A percentile compares a stretch with the other conserved stretches of the same genome.
Evolutionary conservation across 1,140 invertebrate genomes (phyloP).

Genomic region (Stegodyphus mimosarum): DNA sequence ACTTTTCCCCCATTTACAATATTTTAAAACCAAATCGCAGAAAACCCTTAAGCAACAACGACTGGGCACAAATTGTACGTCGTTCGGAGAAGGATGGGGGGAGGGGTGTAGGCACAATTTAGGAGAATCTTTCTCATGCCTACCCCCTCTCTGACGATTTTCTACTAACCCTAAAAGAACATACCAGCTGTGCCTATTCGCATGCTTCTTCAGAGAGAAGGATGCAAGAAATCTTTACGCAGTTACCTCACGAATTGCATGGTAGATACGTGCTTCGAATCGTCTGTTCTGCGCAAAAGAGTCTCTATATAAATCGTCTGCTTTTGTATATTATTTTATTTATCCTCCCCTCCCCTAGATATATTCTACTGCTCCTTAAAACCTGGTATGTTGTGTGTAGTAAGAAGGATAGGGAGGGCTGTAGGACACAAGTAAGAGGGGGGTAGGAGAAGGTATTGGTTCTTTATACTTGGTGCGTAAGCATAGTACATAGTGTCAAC

Average conservation of each 20-base stretch:
- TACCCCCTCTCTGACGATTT: conserved; percentile 33
- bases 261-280: conserved; percentile 44
- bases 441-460: background rate
- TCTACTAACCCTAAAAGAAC: conserved; percentile 48
- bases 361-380: conserved; percentile 42
- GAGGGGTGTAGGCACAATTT: conserved; percentile 11
- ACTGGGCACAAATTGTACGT: conserved; percentile 42
- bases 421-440: background rate
- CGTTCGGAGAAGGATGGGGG: background rate
- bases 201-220: conserved; percentile 26
- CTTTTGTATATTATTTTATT: conserved; percentile 59
- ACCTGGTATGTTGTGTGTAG: background rate
- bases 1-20: background rate
- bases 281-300: conserved; percentile 37
- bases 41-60: conserved; percentile 42
- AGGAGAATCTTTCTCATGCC: conserved; percentile 17
- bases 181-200: conserved; percentile 59
- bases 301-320: conserved; percentile 56
- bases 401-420: background rate
- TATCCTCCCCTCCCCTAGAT: conserved; percentile 19
- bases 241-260: conserved; percentile 49
- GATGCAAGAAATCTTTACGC: conserved; percentile 34
- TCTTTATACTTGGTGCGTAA: conserved; percentile 23
- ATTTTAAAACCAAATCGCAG: conserved; percentile 40
- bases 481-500: conserved; percentile 46